Evolutionary conservation across 2,113 vertebrate species (phyloP).

Genomic region (Sinocyclocheilus rhinocerous): DNA sequence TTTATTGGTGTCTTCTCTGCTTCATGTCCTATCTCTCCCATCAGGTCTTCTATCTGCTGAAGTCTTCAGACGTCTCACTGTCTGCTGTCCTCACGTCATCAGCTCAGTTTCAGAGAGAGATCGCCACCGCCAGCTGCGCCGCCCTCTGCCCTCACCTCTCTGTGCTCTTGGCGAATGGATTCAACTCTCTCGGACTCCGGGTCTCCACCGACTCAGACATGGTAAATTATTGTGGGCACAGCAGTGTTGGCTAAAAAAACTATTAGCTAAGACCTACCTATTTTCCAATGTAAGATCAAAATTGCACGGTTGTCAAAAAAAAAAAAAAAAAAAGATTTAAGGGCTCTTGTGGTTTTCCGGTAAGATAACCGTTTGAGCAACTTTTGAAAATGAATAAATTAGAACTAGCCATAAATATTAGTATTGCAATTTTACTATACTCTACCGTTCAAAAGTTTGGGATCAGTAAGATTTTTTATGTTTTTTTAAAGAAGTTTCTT

Average conservation of each 20-base stretch:
- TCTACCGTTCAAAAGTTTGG: no score
- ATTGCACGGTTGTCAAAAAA: not conserved
- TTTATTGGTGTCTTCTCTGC: not conserved
- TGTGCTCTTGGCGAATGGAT: slow-evolving; percentile 79
- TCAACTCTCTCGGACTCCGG: slow-evolving; percentile 88
- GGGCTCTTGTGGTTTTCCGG: no score
- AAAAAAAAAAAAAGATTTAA: no score
- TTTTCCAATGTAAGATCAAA: not conserved
- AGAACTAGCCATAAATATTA: no score
- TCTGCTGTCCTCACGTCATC: slow-evolving; percentile 67
- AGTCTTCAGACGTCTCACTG: slow-evolving; percentile 67
- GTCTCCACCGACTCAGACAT: slow-evolving; percentile 86
- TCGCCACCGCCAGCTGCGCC: slow-evolving; percentile 82
- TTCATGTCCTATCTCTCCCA: slow-evolving; percentile 23
- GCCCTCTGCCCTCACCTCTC: slow-evolving; percentile 83
- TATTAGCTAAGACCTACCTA: not conserved
- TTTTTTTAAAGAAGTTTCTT: no score
- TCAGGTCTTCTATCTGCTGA: slow-evolving; percentile 88
- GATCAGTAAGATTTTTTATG: no score
- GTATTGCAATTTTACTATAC: no score
- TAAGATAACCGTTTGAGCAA: no score
- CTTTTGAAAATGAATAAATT: no score
- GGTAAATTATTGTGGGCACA: slow-evolving; percentile 70
- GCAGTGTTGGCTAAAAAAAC: not conserved
- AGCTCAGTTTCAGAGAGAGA: slow-evolving; percentile 86